phyloP scores from a whole-genome alignment of 2,888 invertebrate genomes.

The Philonicus albiceps region DNA sequence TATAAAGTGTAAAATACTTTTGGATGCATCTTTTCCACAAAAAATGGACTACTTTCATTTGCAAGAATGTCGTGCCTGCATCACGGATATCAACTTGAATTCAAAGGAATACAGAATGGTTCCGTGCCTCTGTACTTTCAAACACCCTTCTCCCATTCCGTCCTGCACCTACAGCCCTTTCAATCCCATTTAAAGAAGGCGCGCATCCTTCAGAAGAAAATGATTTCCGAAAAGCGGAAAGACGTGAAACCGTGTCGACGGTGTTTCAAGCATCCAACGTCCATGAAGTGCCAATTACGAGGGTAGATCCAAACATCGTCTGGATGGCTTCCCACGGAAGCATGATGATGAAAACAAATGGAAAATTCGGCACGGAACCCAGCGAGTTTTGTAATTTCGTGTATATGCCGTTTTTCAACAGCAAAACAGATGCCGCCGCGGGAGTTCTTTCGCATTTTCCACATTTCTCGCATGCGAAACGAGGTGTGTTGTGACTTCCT shows the following conservation, averaged over 20 bases:
- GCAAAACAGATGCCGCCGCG: constrained; percentile 1
- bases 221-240: neutral
- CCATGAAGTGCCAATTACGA: neutral
- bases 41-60: too few species aligned
- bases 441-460: neutral
- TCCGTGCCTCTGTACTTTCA: neutral
- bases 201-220: neutral
- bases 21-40: neutral
- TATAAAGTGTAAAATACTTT: neutral
- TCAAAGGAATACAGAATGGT: neutral
- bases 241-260: neutral
- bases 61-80: neutral
- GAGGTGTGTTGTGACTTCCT: neutral
- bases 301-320: neutral
- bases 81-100: neutral
- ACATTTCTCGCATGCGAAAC: neutral
- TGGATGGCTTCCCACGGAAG: neutral
- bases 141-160: neutral
- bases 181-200: neutral
- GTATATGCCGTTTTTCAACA: neutral
- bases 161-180: neutral
- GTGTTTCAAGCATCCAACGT: neutral
- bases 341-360: neutral
- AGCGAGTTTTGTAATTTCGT: neutral
- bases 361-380: neutral